These are phyloP conservation scores for Tetrapedia diversipes DNA, from an alignment of 2,888 invertebrate genomes.

Conservation along the genomic window DNA sequence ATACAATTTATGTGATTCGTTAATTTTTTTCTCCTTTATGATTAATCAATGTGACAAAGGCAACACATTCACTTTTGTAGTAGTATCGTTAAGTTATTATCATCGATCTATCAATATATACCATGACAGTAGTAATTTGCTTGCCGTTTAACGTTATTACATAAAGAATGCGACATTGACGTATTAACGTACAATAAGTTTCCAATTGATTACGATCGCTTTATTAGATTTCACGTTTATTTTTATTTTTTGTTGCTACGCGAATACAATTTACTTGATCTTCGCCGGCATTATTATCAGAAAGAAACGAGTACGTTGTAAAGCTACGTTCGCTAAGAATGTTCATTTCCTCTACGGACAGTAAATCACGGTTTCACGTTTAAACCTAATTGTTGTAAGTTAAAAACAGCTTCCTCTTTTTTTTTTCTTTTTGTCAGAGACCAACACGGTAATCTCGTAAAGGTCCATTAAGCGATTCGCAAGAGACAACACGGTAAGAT, in stretches of 20 bases:
- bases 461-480: constrained; percentile 23
- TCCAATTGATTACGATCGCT: constrained; percentile 24
- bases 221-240: background rate
- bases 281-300: background rate
- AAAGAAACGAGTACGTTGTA: constrained; percentile 34
- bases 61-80: constrained; percentile 79
- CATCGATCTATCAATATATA: constrained; percentile 67
- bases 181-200: constrained; percentile 28
- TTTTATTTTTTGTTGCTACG: constrained; percentile 17
- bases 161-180: constrained; percentile 44
- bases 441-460: constrained; percentile 12
- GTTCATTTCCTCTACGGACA: constrained; percentile 9
- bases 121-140: constrained; percentile 64
- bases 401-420: background rate
- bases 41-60: constrained; percentile 77
- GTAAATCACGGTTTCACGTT: constrained; percentile 14
- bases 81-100: constrained; percentile 70
- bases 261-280: constrained; percentile 11
- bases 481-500: constrained; percentile 27
- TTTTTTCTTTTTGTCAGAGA: background rate
- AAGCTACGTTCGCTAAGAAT: constrained; percentile 36
- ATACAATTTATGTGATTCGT: constrained; percentile 67
- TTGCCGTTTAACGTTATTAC: constrained; percentile 35
- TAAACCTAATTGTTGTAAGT: constrained; percentile 29
- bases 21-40: constrained; percentile 60